A percentile compares a stretch with the other conserved stretches of the same genome.
Conservation (phyloP, 35 echinoderm and acorn worm genomes). For the Lytechinus pictus region DNA sequence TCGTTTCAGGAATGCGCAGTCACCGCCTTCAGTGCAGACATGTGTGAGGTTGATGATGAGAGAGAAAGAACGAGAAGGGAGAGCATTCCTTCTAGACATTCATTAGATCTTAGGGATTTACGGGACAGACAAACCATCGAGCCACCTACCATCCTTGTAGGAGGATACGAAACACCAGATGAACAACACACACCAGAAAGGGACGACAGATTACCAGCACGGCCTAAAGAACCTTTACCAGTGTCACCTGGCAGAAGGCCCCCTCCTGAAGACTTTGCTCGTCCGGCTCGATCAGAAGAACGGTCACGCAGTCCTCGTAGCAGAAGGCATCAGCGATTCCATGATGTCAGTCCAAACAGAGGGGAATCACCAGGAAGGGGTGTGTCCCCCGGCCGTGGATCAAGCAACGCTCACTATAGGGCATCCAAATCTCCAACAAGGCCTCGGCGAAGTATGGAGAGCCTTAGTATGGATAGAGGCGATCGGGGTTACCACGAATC, state of each 20-base stretch:
- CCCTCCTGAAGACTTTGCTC: slow-evolving; percentile 43
- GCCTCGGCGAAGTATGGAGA: slow-evolving; percentile 49
- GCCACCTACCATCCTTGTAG: slow-evolving; percentile 72
- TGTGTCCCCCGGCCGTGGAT: slow-evolving; percentile 16
- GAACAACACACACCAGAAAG: slow-evolving; percentile 59
- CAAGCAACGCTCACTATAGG: background rate
- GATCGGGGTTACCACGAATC: slow-evolving; percentile 46
- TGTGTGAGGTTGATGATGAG: slow-evolving; percentile 23
- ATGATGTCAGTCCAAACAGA: slow-evolving; percentile 26
- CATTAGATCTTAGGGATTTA: slow-evolving; percentile 46
- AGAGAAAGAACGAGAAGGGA: slow-evolving; percentile 6
- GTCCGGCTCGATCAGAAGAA: slow-evolving; percentile 47
- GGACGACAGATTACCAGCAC: slow-evolving; percentile 55
- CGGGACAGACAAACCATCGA: slow-evolving; percentile 66
- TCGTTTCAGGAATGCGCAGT: slow-evolving; percentile 30
- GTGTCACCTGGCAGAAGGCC: slow-evolving; percentile 43
- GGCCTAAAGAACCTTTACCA: slow-evolving; percentile 15
- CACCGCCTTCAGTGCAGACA: slow-evolving; percentile 26
- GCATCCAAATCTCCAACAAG: slow-evolving; percentile 42
- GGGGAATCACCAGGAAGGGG: slow-evolving; percentile 39
- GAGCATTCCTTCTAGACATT: slow-evolving; percentile 24
- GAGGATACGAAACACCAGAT: slow-evolving; percentile 66
- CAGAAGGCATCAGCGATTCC: slow-evolving; percentile 37
- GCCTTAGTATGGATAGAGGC: slow-evolving; percentile 57
- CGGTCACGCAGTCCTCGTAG: slow-evolving; percentile 42